Evolutionary conservation across 2,113 vertebrate species (phyloP), one percentile per base, ranked within the genome.

Genomic region (Cryptoleucopteryx plumbea): DNA sequence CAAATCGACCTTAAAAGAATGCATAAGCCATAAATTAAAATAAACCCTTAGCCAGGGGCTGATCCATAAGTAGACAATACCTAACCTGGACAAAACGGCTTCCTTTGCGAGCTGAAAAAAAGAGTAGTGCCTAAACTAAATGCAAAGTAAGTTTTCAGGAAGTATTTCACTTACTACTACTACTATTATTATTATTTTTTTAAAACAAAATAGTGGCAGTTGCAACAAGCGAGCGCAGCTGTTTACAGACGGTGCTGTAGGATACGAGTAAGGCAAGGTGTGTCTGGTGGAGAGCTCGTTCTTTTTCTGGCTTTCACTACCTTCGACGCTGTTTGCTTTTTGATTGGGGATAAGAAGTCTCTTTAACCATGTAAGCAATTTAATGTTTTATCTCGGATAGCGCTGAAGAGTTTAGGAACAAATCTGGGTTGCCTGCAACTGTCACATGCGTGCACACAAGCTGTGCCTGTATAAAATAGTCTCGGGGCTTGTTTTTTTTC

Each of bases 21-120:
- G 99, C 98, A 98, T 98, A 98, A 99, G 98, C 98, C 98, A 99
- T 99, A 99, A 99, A 99, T 99, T 99, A 98, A 98, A 99, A 98
- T 98, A 99, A 99, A 98, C 98, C 98, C 98, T 98, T 98, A 98
- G 96, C 97, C 98, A 97, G 97, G 94, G 97, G 97, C 98, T 98
- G 98, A 98, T 98, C 98, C 98, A 98, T 99, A 98, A 98, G 98
- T 97, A 99, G 98, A 98, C 98, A 99, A 99, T 99, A 98, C 96
- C 98, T 97, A 98, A 98, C 98, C 98, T 98, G 98, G 98, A 98
- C 98, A 98, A 98, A 98, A 98, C 98, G 98, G 98, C 98, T 98
- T 98, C 97, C 97, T 98, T 98, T 98, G 96, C 96, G 98, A 98
- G 98, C 96, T 96, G 96, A 96, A 95, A 91, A 97, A 98, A 98